Percentiles rank a stretch among this genome's conserved stretches.
Evolutionary conservation across 1,140 invertebrate species (phyloP).

Genomic region (Matsumurasca onukii): DNA sequence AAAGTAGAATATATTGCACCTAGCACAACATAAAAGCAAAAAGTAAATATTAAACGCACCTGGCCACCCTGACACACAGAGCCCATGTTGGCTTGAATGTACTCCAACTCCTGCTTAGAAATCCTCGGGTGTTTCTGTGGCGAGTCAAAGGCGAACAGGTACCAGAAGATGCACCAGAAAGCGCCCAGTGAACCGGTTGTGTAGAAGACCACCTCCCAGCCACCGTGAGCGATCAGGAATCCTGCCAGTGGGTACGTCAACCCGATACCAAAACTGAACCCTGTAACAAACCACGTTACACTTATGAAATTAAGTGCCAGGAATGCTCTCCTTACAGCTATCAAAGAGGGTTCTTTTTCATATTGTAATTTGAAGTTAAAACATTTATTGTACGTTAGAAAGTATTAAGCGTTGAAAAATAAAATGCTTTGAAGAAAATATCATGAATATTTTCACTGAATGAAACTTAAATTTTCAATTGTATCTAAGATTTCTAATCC

Average conservation of each 20-base stretch:
- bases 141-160: slow-evolving; percentile 70
- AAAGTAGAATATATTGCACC: too few relatives aligned
- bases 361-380: not conserved
- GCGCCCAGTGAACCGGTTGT: slow-evolving; percentile 68
- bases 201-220: slow-evolving; percentile 69
- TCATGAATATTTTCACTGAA: too few relatives aligned
- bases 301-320: not conserved
- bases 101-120: slow-evolving; percentile 63
- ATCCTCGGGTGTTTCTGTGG: slow-evolving; percentile 75
- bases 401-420: too few relatives aligned
- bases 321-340: not conserved
- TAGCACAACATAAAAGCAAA: too few relatives aligned
- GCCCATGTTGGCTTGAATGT: slow-evolving; percentile 64
- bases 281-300: slow-evolving; percentile 37
- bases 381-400: too few relatives aligned
- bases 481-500: too few relatives aligned
- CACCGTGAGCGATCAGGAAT: slow-evolving; percentile 64
- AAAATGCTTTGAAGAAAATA: too few relatives aligned
- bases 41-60: too few relatives aligned
- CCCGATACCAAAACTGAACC: slow-evolving; percentile 73
- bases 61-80: slow-evolving; percentile 51
- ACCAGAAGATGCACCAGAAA: slow-evolving; percentile 70
- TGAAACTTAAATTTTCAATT: too few relatives aligned
- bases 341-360: not conserved
- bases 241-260: slow-evolving; percentile 69